phyloP scores from a whole-genome alignment of 64 coral and sea anemone species.

The Trachythela sp. region DNA sequence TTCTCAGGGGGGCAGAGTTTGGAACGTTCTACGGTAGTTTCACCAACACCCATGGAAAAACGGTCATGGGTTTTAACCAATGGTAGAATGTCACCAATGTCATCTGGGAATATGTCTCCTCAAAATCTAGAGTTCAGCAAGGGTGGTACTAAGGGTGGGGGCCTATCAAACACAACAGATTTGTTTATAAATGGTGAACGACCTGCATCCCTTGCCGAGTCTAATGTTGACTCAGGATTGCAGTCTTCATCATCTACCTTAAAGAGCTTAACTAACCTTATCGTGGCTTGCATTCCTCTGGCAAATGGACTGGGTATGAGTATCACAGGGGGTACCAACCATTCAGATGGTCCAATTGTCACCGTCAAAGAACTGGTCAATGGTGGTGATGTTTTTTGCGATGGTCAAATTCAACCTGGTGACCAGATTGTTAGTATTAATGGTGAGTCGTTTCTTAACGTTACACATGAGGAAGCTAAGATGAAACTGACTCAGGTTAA shows the following conservation, averaged over 20 bases:
- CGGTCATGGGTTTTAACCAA: slow-evolving; percentile 8
- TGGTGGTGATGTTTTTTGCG: neutral
- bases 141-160: neutral
- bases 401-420: neutral
- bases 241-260: neutral
- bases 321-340: neutral
- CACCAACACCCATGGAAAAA: neutral
- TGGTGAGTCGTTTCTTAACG: slow-evolving; percentile 5
- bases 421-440: slow-evolving; percentile 14
- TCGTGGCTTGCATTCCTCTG: neutral
- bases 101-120: neutral
- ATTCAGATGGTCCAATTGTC: slow-evolving; percentile 9
- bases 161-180: neutral
- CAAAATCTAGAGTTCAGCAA: neutral
- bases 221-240: neutral
- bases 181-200: neutral
- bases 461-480: slow-evolving; percentile 9
- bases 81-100: slow-evolving; percentile 9
- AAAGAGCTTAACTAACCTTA: neutral
- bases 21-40: neutral
- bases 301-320: slow-evolving; percentile 1
- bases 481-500: neutral
- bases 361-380: neutral
- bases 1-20: neutral
- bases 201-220: neutral